These are phyloP conservation scores for Noctua janthe DNA, from an alignment of 2,888 invertebrate species.

Conservation along the genomic window DNA sequence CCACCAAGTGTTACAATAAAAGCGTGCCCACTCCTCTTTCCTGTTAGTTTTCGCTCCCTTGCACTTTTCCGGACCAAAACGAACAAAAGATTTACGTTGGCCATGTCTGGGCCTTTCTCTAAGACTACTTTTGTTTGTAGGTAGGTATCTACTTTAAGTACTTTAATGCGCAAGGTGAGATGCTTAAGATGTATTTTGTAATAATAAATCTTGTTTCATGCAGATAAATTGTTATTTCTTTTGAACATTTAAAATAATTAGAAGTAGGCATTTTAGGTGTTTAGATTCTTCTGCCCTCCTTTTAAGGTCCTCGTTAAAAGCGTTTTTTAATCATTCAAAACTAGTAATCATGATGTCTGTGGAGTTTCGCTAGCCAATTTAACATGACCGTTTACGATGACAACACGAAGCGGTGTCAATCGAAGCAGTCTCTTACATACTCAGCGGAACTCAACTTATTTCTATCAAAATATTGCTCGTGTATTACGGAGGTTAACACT, in stretches of 20 bases:
- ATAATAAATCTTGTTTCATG: conserved; percentile 38
- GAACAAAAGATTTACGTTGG: conserved; percentile 85
- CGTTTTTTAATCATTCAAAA: too few relatives aligned
- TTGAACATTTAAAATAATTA: background rate
- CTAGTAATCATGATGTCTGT: too few relatives aligned
- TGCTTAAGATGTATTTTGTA: conserved; percentile 41
- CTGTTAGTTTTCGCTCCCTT: conserved; percentile 86
- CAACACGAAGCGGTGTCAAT: too few relatives aligned
- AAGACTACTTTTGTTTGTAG: conserved; percentile 70
- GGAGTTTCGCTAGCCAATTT: too few relatives aligned
- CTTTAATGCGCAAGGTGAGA: conserved; percentile 64
- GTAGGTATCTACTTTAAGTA: conserved; percentile 61
- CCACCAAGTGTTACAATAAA: conserved; percentile 78
- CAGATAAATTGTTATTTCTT: conserved; percentile 6
- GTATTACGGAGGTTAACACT: background rate
- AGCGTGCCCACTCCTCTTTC: conserved; percentile 80
- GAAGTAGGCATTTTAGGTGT: too few relatives aligned
- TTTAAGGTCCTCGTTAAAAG: too few relatives aligned
- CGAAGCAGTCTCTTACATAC: too few relatives aligned
- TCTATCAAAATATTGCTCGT: background rate
- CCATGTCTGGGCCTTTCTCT: conserved; percentile 79
- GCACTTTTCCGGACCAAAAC: conserved; percentile 83
- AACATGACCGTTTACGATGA: too few relatives aligned
- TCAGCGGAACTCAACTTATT: too few relatives aligned
- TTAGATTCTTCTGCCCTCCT: too few relatives aligned